A percentile compares a stretch with the other conserved stretches of the same genome.
These are phyloP conservation scores for Sprattus sprattus DNA, from an alignment of 2,113 vertebrate genomes.

Conservation along the genomic window DNA sequence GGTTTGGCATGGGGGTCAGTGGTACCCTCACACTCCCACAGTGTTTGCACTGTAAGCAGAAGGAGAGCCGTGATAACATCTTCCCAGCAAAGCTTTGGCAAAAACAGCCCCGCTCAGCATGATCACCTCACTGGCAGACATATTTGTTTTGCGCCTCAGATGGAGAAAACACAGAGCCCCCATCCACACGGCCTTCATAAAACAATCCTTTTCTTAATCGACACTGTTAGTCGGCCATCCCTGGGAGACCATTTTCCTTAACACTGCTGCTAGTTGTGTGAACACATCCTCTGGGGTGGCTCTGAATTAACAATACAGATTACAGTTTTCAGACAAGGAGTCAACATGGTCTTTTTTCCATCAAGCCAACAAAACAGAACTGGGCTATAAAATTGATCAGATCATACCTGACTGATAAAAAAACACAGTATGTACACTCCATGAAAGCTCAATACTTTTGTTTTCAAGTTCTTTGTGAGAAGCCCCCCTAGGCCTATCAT, in stretches of 20 bases:
- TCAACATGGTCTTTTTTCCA: background rate
- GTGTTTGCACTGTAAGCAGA: slow-evolving; percentile 79
- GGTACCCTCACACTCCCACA: slow-evolving; percentile 53
- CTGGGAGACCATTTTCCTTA: background rate
- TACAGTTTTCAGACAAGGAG: background rate
- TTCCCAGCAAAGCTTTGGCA: slow-evolving; percentile 63
- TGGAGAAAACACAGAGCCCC: background rate
- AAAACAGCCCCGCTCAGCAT: slow-evolving; percentile 52
- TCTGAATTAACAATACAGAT: background rate
- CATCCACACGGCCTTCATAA: background rate
- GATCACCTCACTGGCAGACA: slow-evolving; percentile 12
- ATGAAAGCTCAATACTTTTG: background rate
- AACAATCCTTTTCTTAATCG: background rate
- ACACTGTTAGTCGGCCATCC: background rate
- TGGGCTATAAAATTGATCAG: background rate
- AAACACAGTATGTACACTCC: background rate
- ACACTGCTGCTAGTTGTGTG: background rate
- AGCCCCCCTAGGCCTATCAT: slow-evolving; percentile 18
- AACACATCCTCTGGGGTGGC: background rate
- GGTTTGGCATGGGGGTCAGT: slow-evolving; percentile 59
- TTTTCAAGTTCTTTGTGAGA: background rate
- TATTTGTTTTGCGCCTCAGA: background rate
- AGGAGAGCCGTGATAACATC: slow-evolving; percentile 70
- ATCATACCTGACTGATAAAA: background rate
- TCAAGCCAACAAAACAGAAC: background rate